Evolutionary conservation across 2,888 invertebrate genomes (phyloP), one percentile per base, ranked within the genome.

Genomic region (Pterostichus madidus): DNA sequence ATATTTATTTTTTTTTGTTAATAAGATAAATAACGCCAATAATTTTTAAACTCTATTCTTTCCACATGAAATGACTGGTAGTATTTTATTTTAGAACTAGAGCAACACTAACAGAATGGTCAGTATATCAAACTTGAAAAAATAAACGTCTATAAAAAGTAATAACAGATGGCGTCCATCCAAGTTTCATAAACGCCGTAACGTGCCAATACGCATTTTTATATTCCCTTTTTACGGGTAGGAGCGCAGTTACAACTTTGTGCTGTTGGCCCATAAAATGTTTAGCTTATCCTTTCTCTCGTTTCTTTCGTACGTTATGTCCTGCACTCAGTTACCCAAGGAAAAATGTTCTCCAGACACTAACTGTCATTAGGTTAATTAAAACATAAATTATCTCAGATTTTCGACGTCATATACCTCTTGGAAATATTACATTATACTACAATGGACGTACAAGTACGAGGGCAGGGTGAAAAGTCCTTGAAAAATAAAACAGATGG

Each of bases 161-260:
- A 53, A 61, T 39, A 61, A 59, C 61, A 78, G 59, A 78, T 78
- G 78, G 78, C 78, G 61, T 44, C 35, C n/a, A 61, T 56, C 78
- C 78, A 78, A 78, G 39, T 78, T 78, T 61, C 78, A 78, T 78
- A 78, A 78, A 78, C 17, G 59, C 32, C 46, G 39, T 78, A 78
- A 75, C 61, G 61, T 78, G 78, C 78, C 78, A 78, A 78, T 77
- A 56, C 39, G 44, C 61, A 78, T 35, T 78, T 78, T 78, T 78
- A 78, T 78, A 39, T 44, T 31, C 39, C 6, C 39, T 78, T 78
- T 78, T 78, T 78, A 78, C 78, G 39, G 68, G 71, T 32, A 32
- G 35, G 31, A 71, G 15, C 24, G 32, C 32, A 52, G 75, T 75
- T 75, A 52, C 52, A 75, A 52, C 75, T 75, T 75, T 52, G 75